A percentile compares a stretch with the other conserved stretches of the same genome.
Evolutionary conservation across 2,797 vertebrate genomes (phyloP).

Genomic region (Gouania willdenowi): DNA sequence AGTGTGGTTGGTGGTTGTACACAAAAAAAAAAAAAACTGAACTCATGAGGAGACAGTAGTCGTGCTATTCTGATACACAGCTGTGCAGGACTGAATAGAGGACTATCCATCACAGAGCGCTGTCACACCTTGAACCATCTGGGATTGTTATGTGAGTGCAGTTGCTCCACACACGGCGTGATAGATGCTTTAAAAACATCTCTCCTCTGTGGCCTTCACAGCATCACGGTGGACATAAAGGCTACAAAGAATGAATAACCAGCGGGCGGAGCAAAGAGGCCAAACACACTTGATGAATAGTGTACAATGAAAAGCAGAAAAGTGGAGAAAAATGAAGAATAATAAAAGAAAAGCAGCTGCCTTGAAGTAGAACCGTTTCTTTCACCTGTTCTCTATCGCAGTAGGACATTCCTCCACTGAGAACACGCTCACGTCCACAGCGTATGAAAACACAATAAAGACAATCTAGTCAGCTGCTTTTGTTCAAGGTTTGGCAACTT

Average conservation of each 20-base stretch:
- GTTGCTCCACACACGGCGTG: conserved; percentile 7
- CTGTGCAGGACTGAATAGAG: conserved; percentile 12
- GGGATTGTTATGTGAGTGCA: conserved; percentile 7
- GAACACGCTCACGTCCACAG: conserved; percentile 25
- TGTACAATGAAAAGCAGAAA: conserved; percentile 2
- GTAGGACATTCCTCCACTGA: conserved; percentile 59
- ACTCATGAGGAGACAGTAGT: conserved; percentile 11
- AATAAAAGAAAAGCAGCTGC: background rate
- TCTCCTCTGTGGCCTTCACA: conserved; percentile 4
- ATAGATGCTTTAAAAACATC: conserved; percentile 3
- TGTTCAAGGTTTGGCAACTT: conserved; percentile 28
- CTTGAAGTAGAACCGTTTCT: conserved; percentile 15
- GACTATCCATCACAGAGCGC: conserved; percentile 26
- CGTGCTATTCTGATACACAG: conserved; percentile 21
- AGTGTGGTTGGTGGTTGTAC: background rate
- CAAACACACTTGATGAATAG: conserved; percentile 10
- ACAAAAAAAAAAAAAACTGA: conserved; percentile 1
- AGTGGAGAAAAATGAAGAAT: background rate
- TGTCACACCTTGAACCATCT: conserved; percentile 9
- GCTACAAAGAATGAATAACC: no score
- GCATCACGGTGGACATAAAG: conserved; percentile 9
- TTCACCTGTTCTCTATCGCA: conserved; percentile 52
- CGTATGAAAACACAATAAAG: conserved; percentile 8
- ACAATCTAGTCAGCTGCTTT: conserved; percentile 20
- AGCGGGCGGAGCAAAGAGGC: conserved; percentile 12